Percentiles rank a stretch among this genome's conserved stretches.
These are phyloP conservation scores for Harmothoe impar DNA, from an alignment of 2,888 invertebrate species.

Conservation along the genomic window DNA sequence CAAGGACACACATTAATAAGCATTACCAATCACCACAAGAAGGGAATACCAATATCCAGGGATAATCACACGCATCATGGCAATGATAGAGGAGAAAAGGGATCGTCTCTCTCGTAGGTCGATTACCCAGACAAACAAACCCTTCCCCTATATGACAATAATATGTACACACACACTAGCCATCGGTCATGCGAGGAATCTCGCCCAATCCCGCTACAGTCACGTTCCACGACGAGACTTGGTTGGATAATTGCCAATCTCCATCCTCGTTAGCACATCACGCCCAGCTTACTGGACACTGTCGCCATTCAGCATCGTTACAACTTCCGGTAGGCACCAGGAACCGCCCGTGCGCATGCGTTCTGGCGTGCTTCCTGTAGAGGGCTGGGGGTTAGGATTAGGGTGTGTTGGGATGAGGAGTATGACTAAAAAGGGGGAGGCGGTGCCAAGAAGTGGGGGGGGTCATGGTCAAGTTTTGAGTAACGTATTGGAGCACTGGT, in stretches of 20 bases:
- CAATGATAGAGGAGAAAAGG: background rate
- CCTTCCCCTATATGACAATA: background rate
- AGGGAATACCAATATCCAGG: no score
- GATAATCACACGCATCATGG: background rate
- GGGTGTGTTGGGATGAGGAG: background rate
- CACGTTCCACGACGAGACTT: background rate
- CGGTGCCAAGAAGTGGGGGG: no score
- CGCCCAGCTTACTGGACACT: background rate
- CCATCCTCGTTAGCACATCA: constrained; percentile 8
- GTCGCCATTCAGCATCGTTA: constrained; percentile 18
- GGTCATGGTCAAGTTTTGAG: no score
- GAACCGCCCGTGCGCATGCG: background rate
- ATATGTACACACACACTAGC: background rate
- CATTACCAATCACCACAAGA: no score
- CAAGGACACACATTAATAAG: no score
- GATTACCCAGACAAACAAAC: background rate
- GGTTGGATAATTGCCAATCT: background rate
- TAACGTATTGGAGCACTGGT: no score
- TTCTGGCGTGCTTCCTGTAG: background rate
- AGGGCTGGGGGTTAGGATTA: background rate
- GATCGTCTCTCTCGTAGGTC: background rate
- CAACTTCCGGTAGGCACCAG: constrained; percentile 37
- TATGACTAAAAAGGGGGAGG: no score
- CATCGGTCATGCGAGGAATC: background rate
- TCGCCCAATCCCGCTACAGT: background rate